Evolutionary conservation across 2,888 invertebrate genomes (phyloP).

Genomic region (Girardia tigrina): DNA sequence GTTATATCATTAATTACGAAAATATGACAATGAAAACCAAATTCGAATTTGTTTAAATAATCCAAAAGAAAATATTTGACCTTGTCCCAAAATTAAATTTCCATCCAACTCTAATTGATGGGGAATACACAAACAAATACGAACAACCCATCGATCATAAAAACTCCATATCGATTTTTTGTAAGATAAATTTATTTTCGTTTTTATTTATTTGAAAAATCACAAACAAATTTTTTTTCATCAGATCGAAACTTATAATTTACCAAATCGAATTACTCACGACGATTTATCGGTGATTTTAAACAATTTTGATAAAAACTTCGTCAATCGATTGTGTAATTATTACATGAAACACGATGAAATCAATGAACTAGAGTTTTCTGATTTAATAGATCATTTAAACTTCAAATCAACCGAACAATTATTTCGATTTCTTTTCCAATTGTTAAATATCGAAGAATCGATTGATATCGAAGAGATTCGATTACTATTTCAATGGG

Average conservation of each 20-base stretch:
- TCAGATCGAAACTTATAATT: neutral
- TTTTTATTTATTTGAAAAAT: too few species aligned
- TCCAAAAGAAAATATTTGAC: too few species aligned
- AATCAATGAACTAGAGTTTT: neutral
- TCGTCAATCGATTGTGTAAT: neutral
- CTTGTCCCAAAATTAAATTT: too few species aligned
- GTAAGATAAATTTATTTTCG: too few species aligned
- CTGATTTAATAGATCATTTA: neutral
- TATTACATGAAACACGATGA: neutral
- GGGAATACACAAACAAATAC: too few species aligned
- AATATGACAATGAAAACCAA: too few species aligned
- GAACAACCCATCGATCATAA: too few species aligned
- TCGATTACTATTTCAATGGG: neutral
- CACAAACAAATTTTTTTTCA: too few species aligned
- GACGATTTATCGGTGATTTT: neutral
- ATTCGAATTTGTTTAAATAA: too few species aligned
- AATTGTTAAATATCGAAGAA: neutral
- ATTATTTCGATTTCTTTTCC: neutral
- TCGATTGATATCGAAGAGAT: neutral
- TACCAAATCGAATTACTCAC: neutral
- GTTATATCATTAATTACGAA: too few species aligned
- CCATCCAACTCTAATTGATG: too few species aligned
- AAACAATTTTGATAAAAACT: neutral
- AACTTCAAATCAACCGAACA: neutral
- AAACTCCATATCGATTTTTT: too few species aligned